A percentile compares a stretch with the other conserved stretches of the same genome.
phyloP scores from a whole-genome alignment of 2,797 vertebrate genomes.

The Sebastolobus altivelis region DNA sequence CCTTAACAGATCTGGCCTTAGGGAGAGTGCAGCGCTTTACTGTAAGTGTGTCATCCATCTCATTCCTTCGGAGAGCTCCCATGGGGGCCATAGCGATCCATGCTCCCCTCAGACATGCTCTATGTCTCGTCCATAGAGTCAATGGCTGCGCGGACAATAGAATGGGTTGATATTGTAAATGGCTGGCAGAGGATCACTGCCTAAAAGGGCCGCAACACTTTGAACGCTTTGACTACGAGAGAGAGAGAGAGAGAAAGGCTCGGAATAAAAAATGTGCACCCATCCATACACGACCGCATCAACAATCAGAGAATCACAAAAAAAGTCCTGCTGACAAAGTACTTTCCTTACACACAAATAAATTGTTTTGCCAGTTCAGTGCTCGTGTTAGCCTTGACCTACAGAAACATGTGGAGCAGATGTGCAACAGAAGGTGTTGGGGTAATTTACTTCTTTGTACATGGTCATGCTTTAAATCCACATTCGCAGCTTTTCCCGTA shows the following conservation, averaged over 20 bases:
- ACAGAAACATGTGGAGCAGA: slow-evolving; percentile 23
- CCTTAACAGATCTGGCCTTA: slow-evolving; percentile 55
- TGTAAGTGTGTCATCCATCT: slow-evolving; percentile 76
- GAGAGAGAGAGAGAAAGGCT: slow-evolving; percentile 12
- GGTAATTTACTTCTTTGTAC: slow-evolving; percentile 32
- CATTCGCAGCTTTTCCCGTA: slow-evolving; percentile 8
- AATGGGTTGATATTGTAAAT: slow-evolving; percentile 63
- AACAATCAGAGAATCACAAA: neutral
- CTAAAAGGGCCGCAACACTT: slow-evolving; percentile 13
- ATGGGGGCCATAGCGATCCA: slow-evolving; percentile 59
- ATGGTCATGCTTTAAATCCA: slow-evolving; percentile 33
- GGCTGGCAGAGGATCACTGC: slow-evolving; percentile 15
- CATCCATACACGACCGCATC: slow-evolving; percentile 17
- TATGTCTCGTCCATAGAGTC: slow-evolving; percentile 45
- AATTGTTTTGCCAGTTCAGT: slow-evolving; percentile 25
- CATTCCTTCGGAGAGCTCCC: slow-evolving; percentile 67
- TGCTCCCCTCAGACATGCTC: slow-evolving; percentile 61
- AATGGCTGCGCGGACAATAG: slow-evolving; percentile 51
- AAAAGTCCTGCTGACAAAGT: slow-evolving; percentile 38
- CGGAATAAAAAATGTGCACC: slow-evolving; percentile 32
- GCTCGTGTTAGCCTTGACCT: slow-evolving; percentile 41
- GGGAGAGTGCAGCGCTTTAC: slow-evolving; percentile 61
- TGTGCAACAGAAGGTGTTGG: slow-evolving; percentile 1
- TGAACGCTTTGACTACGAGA: slow-evolving; percentile 38
- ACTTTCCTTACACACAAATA: slow-evolving; percentile 16